These are phyloP conservation scores for Aspidoscelis tigris DNA, from an alignment of 2,113 vertebrate species.

Conservation along the genomic window DNA sequence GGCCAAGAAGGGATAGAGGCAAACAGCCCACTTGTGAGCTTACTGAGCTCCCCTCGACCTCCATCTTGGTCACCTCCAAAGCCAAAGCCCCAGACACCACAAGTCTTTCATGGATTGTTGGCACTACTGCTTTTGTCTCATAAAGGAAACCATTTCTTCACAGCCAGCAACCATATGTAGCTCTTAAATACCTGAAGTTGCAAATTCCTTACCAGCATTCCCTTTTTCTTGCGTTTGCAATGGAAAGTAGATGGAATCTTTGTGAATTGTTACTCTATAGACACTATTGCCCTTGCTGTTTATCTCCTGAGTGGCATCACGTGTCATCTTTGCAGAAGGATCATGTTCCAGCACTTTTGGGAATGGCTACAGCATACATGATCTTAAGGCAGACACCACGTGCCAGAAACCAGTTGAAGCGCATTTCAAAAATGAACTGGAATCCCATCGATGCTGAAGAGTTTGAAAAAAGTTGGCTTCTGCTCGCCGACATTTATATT, in stretches of 20 bases:
- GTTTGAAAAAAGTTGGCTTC: conserved; percentile 97
- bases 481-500: conserved; percentile 97
- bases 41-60: too few relatives aligned
- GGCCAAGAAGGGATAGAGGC: too few relatives aligned
- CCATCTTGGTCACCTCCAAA: neutral
- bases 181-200: neutral
- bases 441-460: conserved; percentile 93
- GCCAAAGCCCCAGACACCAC: too few relatives aligned
- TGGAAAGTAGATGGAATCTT: neutral
- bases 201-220: neutral
- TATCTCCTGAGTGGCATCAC: neutral
- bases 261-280: too few relatives aligned
- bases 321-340: conserved; percentile 83
- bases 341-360: conserved; percentile 91
- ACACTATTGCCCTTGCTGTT: neutral
- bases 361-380: conserved; percentile 97
- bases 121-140: neutral
- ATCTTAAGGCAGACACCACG: conserved; percentile 94
- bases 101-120: neutral
- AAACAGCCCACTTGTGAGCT: too few relatives aligned
- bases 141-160: neutral
- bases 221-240: neutral
- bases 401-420: conserved; percentile 95
- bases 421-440: conserved; percentile 97
- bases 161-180: too few relatives aligned